Conservation (phyloP, 64 coral and sea anemone species). For the Montipora sp. region DNA sequence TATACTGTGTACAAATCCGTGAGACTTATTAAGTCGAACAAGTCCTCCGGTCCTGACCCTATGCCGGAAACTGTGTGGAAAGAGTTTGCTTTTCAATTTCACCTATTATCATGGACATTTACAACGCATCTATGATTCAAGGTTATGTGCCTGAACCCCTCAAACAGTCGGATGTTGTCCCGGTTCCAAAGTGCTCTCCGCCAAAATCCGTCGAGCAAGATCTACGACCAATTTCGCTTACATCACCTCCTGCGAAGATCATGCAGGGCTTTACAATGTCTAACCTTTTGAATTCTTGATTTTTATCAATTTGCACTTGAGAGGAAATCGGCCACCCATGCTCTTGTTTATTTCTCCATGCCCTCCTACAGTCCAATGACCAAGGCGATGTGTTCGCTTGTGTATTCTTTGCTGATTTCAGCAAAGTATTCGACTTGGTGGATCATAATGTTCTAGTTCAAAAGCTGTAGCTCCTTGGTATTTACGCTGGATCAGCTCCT, state of each 20-base stretch:
- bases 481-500: neutral
- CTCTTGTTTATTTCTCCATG: conserved; percentile 64
- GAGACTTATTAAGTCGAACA: neutral
- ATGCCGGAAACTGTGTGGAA: neutral
- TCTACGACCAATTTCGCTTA: neutral
- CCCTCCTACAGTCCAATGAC: conserved; percentile 51
- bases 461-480: conserved; percentile 15
- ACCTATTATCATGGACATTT: neutral
- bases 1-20: neutral
- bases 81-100: neutral
- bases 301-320: neutral
- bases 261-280: too few relatives aligned
- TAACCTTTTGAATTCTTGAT: too few relatives aligned
- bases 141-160: neutral
- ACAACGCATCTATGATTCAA: neutral
- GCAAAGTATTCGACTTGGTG: conserved; percentile 14
- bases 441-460: conserved; percentile 35
- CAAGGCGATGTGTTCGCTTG: conserved; percentile 37
- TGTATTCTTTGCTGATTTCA: conserved; percentile 66
- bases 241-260: neutral
- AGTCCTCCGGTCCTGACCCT: neutral
- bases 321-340: conserved; percentile 51
- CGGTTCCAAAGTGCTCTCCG: neutral
- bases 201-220: neutral
- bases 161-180: neutral